A percentile compares a stretch with the other conserved stretches of the same genome.
These are phyloP conservation scores for Battus philenor DNA, from an alignment of 1,140 invertebrate species.

Conservation along the genomic window DNA sequence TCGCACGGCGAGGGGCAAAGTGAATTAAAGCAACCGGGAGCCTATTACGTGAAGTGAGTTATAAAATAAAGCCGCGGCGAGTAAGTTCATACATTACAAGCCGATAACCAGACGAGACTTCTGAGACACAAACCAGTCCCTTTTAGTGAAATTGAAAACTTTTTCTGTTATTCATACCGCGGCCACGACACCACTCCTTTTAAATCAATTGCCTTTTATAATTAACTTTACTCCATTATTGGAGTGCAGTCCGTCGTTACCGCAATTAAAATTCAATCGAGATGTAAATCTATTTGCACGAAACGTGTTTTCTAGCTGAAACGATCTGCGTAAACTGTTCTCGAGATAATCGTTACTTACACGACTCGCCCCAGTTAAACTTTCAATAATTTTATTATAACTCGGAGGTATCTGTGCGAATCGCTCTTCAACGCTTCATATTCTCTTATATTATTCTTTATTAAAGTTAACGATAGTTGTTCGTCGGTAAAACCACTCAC, in stretches of 20 bases:
- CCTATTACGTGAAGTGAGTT: conserved; percentile 73
- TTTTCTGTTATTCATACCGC: conserved; percentile 74
- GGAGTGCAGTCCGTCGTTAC: conserved; percentile 63
- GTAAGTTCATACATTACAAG: conserved; percentile 75
- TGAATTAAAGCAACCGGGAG: conserved; percentile 60
- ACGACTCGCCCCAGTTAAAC: conserved; percentile 22
- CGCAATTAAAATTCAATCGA: conserved; percentile 64
- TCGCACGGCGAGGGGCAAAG: conserved; percentile 40
- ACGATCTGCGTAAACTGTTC: conserved; percentile 54
- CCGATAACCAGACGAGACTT: conserved; percentile 76
- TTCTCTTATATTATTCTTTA: too few relatives aligned
- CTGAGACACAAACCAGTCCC: conserved; percentile 76
- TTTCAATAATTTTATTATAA: conserved; percentile 26
- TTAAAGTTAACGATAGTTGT: too few relatives aligned
- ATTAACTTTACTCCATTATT: conserved; percentile 69
- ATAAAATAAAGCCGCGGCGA: conserved; percentile 70
- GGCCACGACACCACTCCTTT: conserved; percentile 64
- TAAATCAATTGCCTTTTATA: conserved; percentile 75
- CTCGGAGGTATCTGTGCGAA: conserved; percentile 17
- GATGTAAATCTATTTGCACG: conserved; percentile 56
- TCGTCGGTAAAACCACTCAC: too few relatives aligned
- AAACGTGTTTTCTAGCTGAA: conserved; percentile 56
- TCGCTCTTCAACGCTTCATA: too few relatives aligned
- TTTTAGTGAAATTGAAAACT: conserved; percentile 78
- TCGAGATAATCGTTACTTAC: conserved; percentile 37